Base-by-base conservation (phyloP, 2,797 vertebrate species). In the Catamblyrhynchus diadema region DNA sequence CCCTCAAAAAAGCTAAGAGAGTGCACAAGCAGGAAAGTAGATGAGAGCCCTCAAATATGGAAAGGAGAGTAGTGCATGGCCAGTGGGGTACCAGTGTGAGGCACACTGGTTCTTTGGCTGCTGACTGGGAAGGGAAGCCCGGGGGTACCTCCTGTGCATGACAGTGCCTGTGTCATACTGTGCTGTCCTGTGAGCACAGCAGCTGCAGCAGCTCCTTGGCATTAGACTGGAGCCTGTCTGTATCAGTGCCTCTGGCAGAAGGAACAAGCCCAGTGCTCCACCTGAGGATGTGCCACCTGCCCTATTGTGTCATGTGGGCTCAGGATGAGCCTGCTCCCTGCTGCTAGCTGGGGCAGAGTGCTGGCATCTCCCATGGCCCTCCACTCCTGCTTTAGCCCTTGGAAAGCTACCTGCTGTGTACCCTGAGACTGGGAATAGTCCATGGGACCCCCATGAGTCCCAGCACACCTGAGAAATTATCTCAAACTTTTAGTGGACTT, bases 271-370 rank as follows among this genome's bases (percentile, higher is more conserved):
- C 73, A 78, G 12, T 39, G 65, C 61, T 66, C 3, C 2, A n/a
- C 20, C 32, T 78, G 70, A 48, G 65, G 51, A 42, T 2, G 1
- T 57, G 44, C 64, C 60, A 71, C 1, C 3, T 59, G 28, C 44
- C n/a, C 62, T 56, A 44, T 53, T 83, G 65, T 13, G 3, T 77
- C 61, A 4, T 0, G 0, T 25, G n/a, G 20, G 72, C 45, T 73
- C 33, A 59, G 37, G 50, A 74, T 66, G 64, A 86, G 41, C 12
- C 75, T 62, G 71, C 47, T 77, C 19, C 3, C 0, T 27, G 6
- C 17, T 0, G 3, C 51, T 4, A 1, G 30, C 48, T 10, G 2
- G 18, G 45, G 7, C 14, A 81, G 56, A 60, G 37, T 3, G 0
- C 66, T 75, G 57, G 32, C 33, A 56, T 44, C 23, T 37, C 10